These are phyloP conservation scores for Lycocorax pyrrhopterus DNA, from an alignment of 2,113 vertebrate species.

Conservation along the genomic window DNA sequence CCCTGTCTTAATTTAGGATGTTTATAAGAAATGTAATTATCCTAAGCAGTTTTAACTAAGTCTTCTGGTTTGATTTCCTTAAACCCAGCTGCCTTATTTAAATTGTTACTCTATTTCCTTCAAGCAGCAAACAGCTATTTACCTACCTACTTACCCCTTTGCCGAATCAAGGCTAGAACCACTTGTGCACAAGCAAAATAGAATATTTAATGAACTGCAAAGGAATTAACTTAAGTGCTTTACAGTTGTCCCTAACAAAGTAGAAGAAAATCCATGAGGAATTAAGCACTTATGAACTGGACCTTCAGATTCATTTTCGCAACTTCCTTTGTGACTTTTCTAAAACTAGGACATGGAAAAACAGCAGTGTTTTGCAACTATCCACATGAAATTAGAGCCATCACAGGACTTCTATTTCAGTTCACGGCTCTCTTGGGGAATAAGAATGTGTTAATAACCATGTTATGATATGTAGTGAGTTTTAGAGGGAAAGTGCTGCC, in stretches of 20 bases:
- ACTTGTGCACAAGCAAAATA: background rate
- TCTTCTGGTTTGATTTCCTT: background rate
- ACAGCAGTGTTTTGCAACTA: background rate
- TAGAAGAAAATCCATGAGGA: background rate
- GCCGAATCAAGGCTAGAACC: background rate
- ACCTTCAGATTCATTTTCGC: background rate
- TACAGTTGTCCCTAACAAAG: background rate
- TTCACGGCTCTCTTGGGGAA: background rate
- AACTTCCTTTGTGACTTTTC: background rate
- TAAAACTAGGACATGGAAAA: constrained; percentile 15
- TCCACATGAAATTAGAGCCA: background rate
- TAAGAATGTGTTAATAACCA: background rate
- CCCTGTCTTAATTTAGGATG: background rate
- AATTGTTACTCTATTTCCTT: background rate
- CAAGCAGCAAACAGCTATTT: background rate
- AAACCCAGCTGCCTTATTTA: background rate
- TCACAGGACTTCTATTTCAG: background rate
- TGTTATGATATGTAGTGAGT: background rate
- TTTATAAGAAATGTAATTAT: background rate
- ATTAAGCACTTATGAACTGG: background rate
- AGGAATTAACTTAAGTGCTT: constrained; percentile 20
- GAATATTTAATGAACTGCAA: constrained; percentile 33
- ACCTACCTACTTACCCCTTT: background rate
- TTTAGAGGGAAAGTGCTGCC: background rate
- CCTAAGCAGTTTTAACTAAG: background rate